Base-by-base conservation (phyloP, 2,888 invertebrate genomes). In the Stenurella melanura region DNA sequence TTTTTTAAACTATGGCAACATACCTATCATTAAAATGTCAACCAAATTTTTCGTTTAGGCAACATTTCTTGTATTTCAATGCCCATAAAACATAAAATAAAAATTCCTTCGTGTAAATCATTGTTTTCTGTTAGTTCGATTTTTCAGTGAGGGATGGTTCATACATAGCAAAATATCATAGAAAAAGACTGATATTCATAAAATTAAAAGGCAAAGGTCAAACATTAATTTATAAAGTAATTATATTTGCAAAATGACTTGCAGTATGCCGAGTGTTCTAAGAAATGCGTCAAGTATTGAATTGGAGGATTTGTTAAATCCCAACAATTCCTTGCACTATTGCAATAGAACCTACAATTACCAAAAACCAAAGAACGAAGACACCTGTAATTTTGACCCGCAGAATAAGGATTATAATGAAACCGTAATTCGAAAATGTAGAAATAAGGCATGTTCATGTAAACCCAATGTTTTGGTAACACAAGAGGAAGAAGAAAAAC, bases 371-470 rank as follows among this genome's bases (percentile, higher is more conserved):
- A 54, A 21, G 12, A 56, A 72, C 26, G 17, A 17, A 42, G 63
- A 72, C 18, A 54, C 0, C 21, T 38, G 34, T 19, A 18, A 50
- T 26, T n/a, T 21, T 7, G 42, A 54, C 38, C 26, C 12, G 9
- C 72, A 72, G 1, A 26, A 50, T 4, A n/a, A 63, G 1, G 19
- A 72, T 54, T 72, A 63, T 9, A 61, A 18, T 12, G 61, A 50
- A 72, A 30, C 63, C 50, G 21, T 72, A 12, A 30, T 72, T 7
- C 50, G 21, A 63, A 61, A 19, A 18, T 54, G 63, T 19, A 61
- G 63, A 63, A 63, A 72, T n/a, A 72, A 54, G 11, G 72, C 63
- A 72, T 72, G 72, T 21, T 50, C 63, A 54, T 72, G 72, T 18
- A 72, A 61, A 72, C 60, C 70, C 11, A 11, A 17, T 30, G 50